These are phyloP conservation scores for Hydropotes inermis DNA, from an alignment of 2,113 vertebrate genomes.

Conservation along the genomic window DNA sequence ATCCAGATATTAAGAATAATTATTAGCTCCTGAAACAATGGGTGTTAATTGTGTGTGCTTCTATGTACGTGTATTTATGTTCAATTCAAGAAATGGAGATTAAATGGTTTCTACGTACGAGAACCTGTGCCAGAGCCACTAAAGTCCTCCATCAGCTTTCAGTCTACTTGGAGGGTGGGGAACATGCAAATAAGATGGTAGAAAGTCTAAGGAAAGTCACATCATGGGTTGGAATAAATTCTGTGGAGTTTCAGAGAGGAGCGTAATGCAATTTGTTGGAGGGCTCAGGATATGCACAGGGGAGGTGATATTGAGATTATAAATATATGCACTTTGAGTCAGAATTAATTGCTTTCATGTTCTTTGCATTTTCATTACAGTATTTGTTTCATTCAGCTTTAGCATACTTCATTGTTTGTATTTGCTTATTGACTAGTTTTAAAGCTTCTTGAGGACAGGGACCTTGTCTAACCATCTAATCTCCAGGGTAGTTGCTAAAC, in stretches of 20 bases:
- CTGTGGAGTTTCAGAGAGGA: background rate
- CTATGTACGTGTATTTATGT: background rate
- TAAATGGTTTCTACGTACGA: background rate
- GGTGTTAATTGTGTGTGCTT: background rate
- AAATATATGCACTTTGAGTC: background rate
- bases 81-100: conserved; percentile 4
- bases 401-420: background rate
- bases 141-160: background rate
- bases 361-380: background rate
- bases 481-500: background rate
- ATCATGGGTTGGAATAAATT: background rate
- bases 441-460: conserved; percentile 23
- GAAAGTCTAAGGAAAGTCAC: background rate
- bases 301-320: background rate
- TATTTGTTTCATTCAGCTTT: background rate
- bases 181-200: background rate
- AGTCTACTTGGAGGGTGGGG: background rate
- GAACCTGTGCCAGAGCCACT: background rate
- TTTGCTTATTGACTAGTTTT: background rate
- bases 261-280: background rate
- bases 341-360: background rate
- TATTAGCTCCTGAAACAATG: background rate
- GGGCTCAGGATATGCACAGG: background rate
- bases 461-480: background rate
- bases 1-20: conserved; percentile 49